Evolutionary conservation across 2,888 invertebrate species (phyloP), one percentile per base, ranked within the genome.

Genomic region (Amiota mariae): DNA sequence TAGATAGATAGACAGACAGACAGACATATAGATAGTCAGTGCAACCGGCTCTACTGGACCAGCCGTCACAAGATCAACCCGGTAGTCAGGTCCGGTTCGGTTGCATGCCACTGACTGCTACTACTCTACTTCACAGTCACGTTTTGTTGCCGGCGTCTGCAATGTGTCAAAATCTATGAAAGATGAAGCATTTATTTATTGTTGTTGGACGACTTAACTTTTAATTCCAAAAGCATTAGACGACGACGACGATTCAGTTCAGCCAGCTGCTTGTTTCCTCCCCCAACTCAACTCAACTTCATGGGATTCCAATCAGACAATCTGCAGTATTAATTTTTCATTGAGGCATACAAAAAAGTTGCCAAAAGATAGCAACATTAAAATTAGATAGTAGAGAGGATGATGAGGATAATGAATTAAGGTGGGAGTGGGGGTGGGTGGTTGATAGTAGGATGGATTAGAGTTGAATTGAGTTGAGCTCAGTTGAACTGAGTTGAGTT

Each of bases 151-250:
- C 15, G 24, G 57, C 20, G n/a, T 46, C 72, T 85, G 85, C 85
- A 82, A 81, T 84, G 81, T 82, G 83, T 84, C 86, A 84, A 84
- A 84, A 81, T 79, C 85, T 82, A 85, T 84, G 83, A 84, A 84
- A 83, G 85, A 84, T 84, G 86, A 84, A 85, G 79, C 85, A 72
- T 83, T 74, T 72, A 74, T 80, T 83, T 84, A 82, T 59, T 59
- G 20, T 59, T 20, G 15, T 51, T 51, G 12, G 54, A 12, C 54
- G 54, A 12, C n/a, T 51, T n/a, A n/a, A n/a, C 54, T 51, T 51
- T n/a, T 82, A 82, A 85, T 51, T 51, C 54, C 54, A 51, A n/a
- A 51, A 51, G 54, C n/a, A n/a, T 51, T n/a, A 51, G 54, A 51
- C 54, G 12, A 2, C n/a, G 51, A 51, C 1, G n/a, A n/a, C n/a